A percentile compares a stretch with the other conserved stretches of the same genome.
Conservation (phyloP, 2,113 vertebrate species). For the Sturnus vulgaris region DNA sequence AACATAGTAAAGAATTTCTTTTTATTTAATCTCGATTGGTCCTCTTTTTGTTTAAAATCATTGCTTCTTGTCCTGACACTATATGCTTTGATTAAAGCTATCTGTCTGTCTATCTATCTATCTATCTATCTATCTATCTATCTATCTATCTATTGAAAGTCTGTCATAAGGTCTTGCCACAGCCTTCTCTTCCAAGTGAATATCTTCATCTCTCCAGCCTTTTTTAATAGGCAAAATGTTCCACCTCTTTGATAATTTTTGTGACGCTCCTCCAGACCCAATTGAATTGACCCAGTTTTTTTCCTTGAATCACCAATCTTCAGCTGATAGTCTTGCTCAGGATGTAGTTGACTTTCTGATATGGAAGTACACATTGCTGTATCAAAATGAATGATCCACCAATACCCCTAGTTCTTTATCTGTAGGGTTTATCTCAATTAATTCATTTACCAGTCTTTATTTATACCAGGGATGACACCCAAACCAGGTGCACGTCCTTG, state of each 20-base stretch:
- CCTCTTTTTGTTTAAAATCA: not conserved
- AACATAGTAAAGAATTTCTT: not conserved
- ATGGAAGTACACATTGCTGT: not conserved
- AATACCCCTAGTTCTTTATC: not conserved
- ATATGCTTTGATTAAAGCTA: not conserved
- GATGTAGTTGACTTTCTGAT: not conserved
- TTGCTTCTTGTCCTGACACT: not conserved
- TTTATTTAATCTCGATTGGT: not conserved
- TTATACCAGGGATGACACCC: no score
- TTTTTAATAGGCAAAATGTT: not conserved
- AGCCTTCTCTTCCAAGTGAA: not conserved
- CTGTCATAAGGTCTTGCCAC: not conserved
- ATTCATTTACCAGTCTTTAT: fast-evolving
- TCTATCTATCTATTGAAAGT: not conserved
- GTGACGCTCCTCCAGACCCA: not conserved
- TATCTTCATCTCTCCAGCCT: not conserved
- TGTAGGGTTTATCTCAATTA: not conserved
- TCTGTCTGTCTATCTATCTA: no score
- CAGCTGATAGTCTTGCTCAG: not conserved
- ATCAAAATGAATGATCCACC: not conserved
- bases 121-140: not conserved
- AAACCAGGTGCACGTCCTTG: not conserved
- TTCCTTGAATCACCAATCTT: not conserved
- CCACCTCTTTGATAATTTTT: no score
- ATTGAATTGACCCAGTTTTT: not conserved